Evolutionary conservation across 2,113 vertebrate genomes (phyloP), one percentile per base, ranked within the genome.

Genomic region (Osmerus mordax): DNA sequence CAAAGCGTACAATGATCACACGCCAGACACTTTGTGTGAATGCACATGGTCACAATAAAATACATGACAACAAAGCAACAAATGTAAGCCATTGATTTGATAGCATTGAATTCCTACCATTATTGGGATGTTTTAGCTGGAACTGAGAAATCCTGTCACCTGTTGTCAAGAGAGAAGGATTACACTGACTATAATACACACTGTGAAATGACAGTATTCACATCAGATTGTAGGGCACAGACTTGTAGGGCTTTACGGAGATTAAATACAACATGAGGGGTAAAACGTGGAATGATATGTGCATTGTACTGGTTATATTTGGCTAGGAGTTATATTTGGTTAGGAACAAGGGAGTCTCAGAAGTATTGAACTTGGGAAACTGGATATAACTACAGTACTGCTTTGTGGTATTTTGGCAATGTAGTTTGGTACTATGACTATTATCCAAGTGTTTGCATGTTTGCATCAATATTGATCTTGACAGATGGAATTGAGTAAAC

Each of bases 231-330:
- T 47, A 11, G 41, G 41, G 41, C 41, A 47, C 41, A 47, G 60
- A 62, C 70, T 77, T 71, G 71, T 79, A 77, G 71, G 59, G 74
- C 65, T 78, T 75, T 77, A 74, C 61, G 47, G 65, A 81, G 72
- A 60, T 65, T 66, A 70, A 61, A 69, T 58, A 69, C 60, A n/a
- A 58, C 65, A 63, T 71, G n/a, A 72, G 67, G 71, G 69, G 62
- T 72, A 76, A 73, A 56, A 80, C 60, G 41, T 75, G 52, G 69
- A 69, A 54, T 69, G 56, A 67, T 23, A 60, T 72, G 53, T 66
- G 60, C 69, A 77, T 72, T 72, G 21, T 25, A 47, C n/a, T 21
- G 15, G 14, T n/a, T 29, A 21, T 21, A 15, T 52, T 47, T 52
- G 19, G 25, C 12, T 21, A 0, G 21, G 21, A 21, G 21, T 21